phyloP scores from a whole-genome alignment of 2,888 invertebrate species.

The Dryobota labecula region DNA sequence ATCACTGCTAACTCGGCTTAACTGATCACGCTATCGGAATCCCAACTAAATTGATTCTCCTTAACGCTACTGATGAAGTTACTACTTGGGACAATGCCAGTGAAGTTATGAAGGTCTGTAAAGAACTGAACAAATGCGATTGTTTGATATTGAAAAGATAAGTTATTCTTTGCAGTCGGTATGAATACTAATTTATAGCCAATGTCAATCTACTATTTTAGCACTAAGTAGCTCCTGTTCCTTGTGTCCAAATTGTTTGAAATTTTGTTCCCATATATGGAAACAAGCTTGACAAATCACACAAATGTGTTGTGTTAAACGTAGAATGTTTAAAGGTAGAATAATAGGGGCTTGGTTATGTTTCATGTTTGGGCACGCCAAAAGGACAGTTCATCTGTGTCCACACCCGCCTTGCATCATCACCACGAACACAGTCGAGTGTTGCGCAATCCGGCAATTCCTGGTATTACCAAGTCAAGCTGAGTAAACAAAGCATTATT shows the following conservation, averaged over 20 bases:
- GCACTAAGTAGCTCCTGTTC: not conserved
- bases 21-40: constrained; percentile 73
- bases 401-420: constrained; percentile 81
- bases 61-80: constrained; percentile 56
- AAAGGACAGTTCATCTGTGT: constrained; percentile 79
- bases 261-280: not conserved
- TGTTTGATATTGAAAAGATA: not conserved
- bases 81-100: constrained; percentile 28
- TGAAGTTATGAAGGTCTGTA: constrained; percentile 5
- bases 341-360: constrained; percentile 47
- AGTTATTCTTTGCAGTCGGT: not conserved
- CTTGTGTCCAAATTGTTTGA: constrained; percentile 8
- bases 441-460: constrained; percentile 81
- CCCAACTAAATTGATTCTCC: constrained; percentile 63
- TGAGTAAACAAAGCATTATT: constrained; percentile 77
- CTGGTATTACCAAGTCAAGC: constrained; percentile 76
- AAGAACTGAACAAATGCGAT: not conserved
- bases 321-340: constrained; percentile 20
- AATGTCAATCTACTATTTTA: constrained; percentile 11
- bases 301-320: constrained; percentile 27
- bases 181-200: not conserved
- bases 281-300: constrained; percentile 12
- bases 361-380: constrained; percentile 64
- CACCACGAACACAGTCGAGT: constrained; percentile 68
- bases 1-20: constrained; percentile 80